Evolutionary conservation across 2,113 vertebrate species (phyloP).

Genomic region (Stigmatopora nigra): DNA sequence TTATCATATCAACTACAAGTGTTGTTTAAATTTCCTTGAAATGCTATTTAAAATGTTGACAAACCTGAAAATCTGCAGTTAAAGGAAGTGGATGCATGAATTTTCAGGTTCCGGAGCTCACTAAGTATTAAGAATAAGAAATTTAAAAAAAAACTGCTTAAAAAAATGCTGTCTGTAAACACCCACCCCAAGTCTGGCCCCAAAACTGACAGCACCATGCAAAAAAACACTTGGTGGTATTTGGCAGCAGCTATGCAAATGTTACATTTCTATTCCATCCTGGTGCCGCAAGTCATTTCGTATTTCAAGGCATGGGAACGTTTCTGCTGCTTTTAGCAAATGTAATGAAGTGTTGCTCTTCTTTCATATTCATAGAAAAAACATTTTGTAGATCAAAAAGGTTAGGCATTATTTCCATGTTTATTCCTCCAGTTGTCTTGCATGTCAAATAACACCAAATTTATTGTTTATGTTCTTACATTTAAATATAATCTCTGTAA

Average conservation of each 20-base stretch:
- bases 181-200: neutral
- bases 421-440: constrained; percentile 33
- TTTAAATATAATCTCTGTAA: neutral
- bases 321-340: constrained; percentile 1
- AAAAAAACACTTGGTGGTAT: neutral
- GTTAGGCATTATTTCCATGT: constrained; percentile 2
- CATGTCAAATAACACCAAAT: constrained; percentile 9
- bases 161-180: neutral
- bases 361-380: constrained; percentile 13
- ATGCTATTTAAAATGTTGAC: no score
- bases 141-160: no score
- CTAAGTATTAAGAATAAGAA: no score
- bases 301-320: neutral
- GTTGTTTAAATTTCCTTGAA: no score
- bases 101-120: no score
- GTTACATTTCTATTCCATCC: constrained; percentile 2
- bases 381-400: constrained; percentile 1
- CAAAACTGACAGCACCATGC: neutral
- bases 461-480: neutral
- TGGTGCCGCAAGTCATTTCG: constrained; percentile 14
- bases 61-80: no score
- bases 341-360: neutral
- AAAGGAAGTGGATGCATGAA: no score
- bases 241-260: neutral
- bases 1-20: no score